phyloP scores from a whole-genome alignment of 1,140 invertebrate species.

The Brachionus sp. region DNA sequence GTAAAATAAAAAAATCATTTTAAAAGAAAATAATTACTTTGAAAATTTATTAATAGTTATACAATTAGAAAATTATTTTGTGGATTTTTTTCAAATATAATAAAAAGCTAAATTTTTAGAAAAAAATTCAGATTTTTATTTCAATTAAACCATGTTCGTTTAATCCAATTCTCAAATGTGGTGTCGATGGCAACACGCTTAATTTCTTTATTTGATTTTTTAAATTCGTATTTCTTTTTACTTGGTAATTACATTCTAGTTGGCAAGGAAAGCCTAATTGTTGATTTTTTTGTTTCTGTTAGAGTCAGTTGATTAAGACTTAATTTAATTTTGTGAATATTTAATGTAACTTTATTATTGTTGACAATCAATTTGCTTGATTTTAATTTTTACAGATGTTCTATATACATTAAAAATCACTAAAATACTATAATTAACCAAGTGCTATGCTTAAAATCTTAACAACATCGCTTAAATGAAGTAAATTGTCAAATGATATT shows the following conservation, averaged over 20 bases:
- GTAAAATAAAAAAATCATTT: not conserved
- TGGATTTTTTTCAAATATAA: not conserved
- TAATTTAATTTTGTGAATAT: not conserved
- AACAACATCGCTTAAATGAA: not conserved
- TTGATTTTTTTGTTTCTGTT: constrained; percentile 18
- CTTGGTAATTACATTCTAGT: constrained; percentile 6
- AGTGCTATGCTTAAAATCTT: not conserved
- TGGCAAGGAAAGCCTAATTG: constrained; percentile 1
- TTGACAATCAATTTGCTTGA: constrained; percentile 5
- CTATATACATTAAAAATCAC: not conserved
- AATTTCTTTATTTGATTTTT: constrained; percentile 12
- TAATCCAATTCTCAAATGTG: constrained; percentile 36
- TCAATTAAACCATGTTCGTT: constrained; percentile 18
- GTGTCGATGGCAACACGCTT: constrained; percentile 42
- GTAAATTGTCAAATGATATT: not conserved
- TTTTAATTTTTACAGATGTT: not conserved
- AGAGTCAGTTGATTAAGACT: not conserved
- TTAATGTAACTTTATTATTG: constrained; percentile 4
- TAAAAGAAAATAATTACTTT: constrained; percentile 55
- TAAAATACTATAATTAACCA: not conserved
- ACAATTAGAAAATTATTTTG: not conserved
- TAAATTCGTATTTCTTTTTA: not conserved
- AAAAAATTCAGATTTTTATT: not conserved
- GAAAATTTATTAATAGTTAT: too few relatives aligned
- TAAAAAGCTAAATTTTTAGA: constrained; percentile 1